Evolutionary conservation across 2,113 vertebrate species (phyloP).

Genomic region (Ia io): DNA sequence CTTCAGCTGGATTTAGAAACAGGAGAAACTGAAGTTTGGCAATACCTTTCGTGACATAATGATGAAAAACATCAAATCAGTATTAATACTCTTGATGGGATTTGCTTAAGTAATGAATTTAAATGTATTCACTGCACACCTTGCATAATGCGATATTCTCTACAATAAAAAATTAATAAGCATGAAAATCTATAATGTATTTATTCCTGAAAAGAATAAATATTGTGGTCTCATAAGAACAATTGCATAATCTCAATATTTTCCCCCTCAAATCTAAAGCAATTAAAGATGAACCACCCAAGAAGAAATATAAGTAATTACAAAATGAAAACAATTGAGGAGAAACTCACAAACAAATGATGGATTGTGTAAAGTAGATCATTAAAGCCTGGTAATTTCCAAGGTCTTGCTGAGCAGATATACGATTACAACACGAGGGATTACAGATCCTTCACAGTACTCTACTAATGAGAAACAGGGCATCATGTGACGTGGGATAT

Average conservation of each 20-base stretch:
- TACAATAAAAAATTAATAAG: slow-evolving; percentile 64
- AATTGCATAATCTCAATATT: slow-evolving; percentile 37
- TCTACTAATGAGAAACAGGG: not conserved
- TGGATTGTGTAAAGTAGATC: not conserved
- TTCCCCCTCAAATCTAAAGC: slow-evolving; percentile 13
- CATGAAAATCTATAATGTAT: slow-evolving; percentile 47
- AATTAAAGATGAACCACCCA: slow-evolving; percentile 60
- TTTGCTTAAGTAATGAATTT: slow-evolving; percentile 63
- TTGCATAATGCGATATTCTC: slow-evolving; percentile 48
- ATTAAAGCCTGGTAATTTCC: slow-evolving; percentile 29
- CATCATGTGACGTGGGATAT: not conserved
- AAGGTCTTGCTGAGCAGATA: slow-evolving; percentile 15
- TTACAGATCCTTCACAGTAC: not conserved
- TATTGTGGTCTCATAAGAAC: slow-evolving; percentile 44
- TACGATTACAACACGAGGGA: not conserved
- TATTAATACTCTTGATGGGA: slow-evolving; percentile 50
- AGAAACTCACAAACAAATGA: slow-evolving; percentile 51
- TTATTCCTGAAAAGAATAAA: slow-evolving; percentile 67
- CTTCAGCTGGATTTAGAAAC: slow-evolving; percentile 49
- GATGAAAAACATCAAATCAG: slow-evolving; percentile 60
- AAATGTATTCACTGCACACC: slow-evolving; percentile 52
- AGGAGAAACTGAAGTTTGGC: slow-evolving; percentile 53
- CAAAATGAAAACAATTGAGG: slow-evolving; percentile 22
- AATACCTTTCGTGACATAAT: slow-evolving; percentile 50
- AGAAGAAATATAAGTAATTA: slow-evolving; percentile 53